Evolutionary conservation across 1,140 invertebrate species (phyloP), one percentile per base, ranked within the genome.

Genomic region (Teleogryllus occipitalis): DNA sequence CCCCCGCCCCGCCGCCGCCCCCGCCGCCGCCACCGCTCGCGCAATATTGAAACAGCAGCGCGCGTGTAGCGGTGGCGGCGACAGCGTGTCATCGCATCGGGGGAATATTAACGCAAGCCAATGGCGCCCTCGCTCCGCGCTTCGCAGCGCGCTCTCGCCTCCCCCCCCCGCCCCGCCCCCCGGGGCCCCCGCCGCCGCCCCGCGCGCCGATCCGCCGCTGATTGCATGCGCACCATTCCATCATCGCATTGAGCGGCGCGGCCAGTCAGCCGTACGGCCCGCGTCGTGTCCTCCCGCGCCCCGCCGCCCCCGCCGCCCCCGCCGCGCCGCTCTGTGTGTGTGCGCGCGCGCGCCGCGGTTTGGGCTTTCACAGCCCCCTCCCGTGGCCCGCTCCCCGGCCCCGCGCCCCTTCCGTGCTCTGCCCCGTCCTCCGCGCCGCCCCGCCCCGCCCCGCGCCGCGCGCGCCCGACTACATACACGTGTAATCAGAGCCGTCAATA

Each of bases 1-100:
- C 49, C 15, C 27, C 5, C 27, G 27, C 27, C 1, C 27, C 27
- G 27, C 27, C 27, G 54, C 54, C 49, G 54, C 54, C 54, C 27
- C 54, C 54, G 54, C 54, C 54, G 54, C 54, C 49, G 54, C 54
- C 54, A 18, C 49, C 49, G 18, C 54, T 65, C 54, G 54, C 54
- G 54, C 54, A 65, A 65, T 65, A 65, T 65, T 65, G 54, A 65
- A 65, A 65, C 54, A 65, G 54, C 54, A 65, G 54, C 54, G 54
- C 54, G 54, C 54, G 54, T 65, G 54, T 65, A 65, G 54, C 54
- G 54, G 54, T 65, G 7, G 54, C 54, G 54, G 54, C 10, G 54
- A 65, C 54, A 65, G 54, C 54, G 54, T 65, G 54, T 65, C 54
- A 65, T 65, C 2, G 49, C 49, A 65, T 65, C 54, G 54, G 54